Conservation (phyloP, 2,113 vertebrate genomes). For the Callithrix jacchus region DNA sequence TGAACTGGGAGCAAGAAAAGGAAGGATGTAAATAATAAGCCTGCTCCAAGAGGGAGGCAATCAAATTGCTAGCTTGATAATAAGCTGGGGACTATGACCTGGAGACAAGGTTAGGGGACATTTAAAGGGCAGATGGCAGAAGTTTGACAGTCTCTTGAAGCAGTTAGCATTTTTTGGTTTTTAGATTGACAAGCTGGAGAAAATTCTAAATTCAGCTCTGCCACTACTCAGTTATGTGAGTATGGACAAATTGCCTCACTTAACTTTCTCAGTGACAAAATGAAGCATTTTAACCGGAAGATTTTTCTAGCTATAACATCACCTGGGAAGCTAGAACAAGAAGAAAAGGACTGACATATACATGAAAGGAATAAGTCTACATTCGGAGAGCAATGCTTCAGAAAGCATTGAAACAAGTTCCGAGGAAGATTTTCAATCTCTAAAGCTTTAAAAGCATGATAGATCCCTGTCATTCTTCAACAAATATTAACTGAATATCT, state of each 20-base stretch:
- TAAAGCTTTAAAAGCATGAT: neutral
- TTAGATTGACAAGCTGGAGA: neutral
- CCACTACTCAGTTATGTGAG: neutral
- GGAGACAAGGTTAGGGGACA: neutral
- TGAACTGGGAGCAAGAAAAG: neutral
- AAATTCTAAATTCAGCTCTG: neutral
- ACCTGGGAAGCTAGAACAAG: neutral
- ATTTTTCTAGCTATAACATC: slow-evolving; percentile 1
- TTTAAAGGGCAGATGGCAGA: neutral
- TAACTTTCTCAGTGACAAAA: neutral
- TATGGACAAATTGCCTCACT: neutral
- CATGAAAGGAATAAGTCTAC: neutral
- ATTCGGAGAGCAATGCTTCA: neutral
- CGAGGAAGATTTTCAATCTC: neutral
- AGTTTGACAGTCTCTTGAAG: neutral
- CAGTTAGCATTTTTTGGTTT: neutral
- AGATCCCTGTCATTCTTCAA: neutral
- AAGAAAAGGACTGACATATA: neutral
- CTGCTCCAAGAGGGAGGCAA: neutral
- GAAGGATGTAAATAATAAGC: neutral
- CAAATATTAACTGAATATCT: neutral
- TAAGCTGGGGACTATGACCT: neutral
- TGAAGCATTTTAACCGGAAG: neutral
- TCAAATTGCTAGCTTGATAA: neutral
- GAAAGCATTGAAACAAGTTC: neutral